Conservation (phyloP, 2,888 invertebrate species). For the Megaustenia siamemsis region DNA sequence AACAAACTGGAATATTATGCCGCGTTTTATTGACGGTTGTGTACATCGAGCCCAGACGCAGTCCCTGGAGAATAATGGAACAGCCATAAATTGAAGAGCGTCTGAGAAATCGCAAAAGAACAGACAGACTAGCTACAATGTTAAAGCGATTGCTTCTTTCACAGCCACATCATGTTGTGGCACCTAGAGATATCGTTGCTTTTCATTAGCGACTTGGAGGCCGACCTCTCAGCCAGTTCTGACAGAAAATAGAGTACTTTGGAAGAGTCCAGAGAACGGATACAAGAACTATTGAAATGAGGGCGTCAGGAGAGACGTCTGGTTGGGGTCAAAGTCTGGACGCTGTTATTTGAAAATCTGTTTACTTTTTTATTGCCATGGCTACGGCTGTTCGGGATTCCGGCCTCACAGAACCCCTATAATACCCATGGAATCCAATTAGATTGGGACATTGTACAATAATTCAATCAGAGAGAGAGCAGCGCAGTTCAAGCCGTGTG, state of each 20-base stretch:
- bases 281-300: not conserved
- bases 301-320: not conserved
- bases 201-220: constrained; percentile 16
- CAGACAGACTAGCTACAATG: not conserved
- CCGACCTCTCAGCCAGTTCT: not conserved
- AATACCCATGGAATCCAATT: not conserved
- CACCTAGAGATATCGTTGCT: not conserved
- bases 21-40: not conserved
- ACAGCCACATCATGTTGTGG: not conserved
- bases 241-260: not conserved
- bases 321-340: not conserved
- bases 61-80: not conserved
- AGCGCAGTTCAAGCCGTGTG: no score
- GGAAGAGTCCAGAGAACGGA: not conserved
- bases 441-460: not conserved
- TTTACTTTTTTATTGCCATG: not conserved
- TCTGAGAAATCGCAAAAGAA: not conserved
- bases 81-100: constrained; percentile 29
- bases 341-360: constrained; percentile 19
- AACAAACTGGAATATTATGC: constrained; percentile 19
- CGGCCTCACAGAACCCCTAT: not conserved
- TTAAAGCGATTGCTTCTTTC: constrained; percentile 17
- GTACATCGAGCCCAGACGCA: not conserved
- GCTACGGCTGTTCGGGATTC: not conserved
- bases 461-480: constrained; percentile 5